Evolutionary conservation across 2,797 vertebrate genomes (phyloP), one percentile per base, ranked within the genome.

Genomic region (Brachyrhaphis roseni): DNA sequence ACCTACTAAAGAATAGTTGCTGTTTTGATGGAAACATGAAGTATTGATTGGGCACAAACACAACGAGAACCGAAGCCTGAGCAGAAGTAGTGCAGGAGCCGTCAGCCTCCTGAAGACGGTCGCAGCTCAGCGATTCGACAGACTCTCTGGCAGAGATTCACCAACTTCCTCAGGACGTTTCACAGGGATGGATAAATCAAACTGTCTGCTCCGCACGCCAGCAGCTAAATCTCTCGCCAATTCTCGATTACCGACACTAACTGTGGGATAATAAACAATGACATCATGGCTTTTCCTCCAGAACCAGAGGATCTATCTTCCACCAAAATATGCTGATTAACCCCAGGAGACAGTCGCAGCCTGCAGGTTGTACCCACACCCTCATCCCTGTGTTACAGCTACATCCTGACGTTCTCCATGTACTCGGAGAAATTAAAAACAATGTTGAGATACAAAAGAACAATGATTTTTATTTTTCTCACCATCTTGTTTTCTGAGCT

Each of bases 191-290:
- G 75, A 89, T 86, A 88, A 84, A 82, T 87, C 76, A 84, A 84
- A 81, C 55, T 47, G 82, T 79, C 85, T 77, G 78, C 73, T 81
- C 77, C 34, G 72, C 80, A 75, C 39, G 84, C 88, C 91, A 90
- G 90, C 87, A 47, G 83, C 82, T 34, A 74, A 84, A 84, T 68
- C 82, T 89, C 77, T 82, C 75, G 90, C 91, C 89, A 90, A 83
- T 75, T 88, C 82, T 81, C 82, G 66, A 92, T 90, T 90, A 89
- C 91, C 11, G 89, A 91, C 89, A 84, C 86, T 81, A 84, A 84
- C 90, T 78, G 83, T 78, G 81, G 90, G 88, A 94, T 93, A 92
- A 94, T 94, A 95, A 94, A 94, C 93, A 94, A 94, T 94, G 92
- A 95, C 90, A 92, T 95, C 93, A 94, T 36, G 5, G 82, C 80